Base-by-base conservation (phyloP, 2,797 vertebrate genomes). In the Lagocephalus sceleratus region DNA sequence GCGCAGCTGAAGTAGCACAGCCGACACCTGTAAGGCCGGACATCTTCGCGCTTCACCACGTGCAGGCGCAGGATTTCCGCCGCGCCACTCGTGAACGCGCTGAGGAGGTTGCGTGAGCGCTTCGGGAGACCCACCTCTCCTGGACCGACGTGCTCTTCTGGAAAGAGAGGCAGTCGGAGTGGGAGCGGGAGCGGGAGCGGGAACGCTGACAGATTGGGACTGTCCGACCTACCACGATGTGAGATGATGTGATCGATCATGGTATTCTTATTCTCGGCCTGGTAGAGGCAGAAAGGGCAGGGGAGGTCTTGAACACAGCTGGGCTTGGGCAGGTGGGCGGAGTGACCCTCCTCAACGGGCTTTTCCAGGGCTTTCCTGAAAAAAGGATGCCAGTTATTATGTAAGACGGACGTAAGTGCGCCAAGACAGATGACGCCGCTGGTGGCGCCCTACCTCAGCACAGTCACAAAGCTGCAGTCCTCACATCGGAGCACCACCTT, bases 231-330 rank as follows among this genome's bases (percentile, higher is more conserved):
- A 98, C 95, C 94, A 73, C 94, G 94, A 71, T 98, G 95, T 61
- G 97, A 82, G 68, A 95, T 82, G 29, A 98, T 93, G 81, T 98
- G 95, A 72, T 96, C 94, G 1, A 98, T 97, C 94, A 98, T 96
- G 90, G 92, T 94, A 79, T 93, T 92, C 73, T 94, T 97, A 84
- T 93, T 94, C 90, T 93, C 94, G 85, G 94, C 94, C 84, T 94
- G 93, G 82, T 97, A 98, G 47, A 96, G 92, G 82, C 95, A 98
- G 71, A 98, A 92, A 48, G 95, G 95, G 74, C 95, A 98, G 75
- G 89, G 90, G 20, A 96, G 90, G 66, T 93, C 91, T 89, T 92
- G 94, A 47, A 66, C 49, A 12, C 73, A 54, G 71, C 91, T 89
- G 21, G 92, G 90, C 75, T 92, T 86, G 55, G 92, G 89, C 0